Evolutionary conservation across 2,797 vertebrate genomes (phyloP), one percentile per base, ranked within the genome.

Genomic region (Peromyscus melanophrys): DNA sequence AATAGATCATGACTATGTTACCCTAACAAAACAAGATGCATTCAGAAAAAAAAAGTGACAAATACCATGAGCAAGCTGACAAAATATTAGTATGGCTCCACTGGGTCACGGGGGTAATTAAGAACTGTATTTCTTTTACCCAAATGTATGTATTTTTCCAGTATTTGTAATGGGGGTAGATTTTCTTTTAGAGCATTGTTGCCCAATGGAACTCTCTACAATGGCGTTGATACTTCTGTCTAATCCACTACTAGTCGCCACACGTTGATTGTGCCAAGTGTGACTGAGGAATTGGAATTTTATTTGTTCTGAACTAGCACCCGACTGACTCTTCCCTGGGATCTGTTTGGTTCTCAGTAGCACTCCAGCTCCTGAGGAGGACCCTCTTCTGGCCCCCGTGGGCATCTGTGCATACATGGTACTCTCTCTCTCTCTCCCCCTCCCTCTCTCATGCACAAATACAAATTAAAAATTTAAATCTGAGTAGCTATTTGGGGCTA

Each of bases 1-100:
- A 78, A 2, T 29, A 93, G 65, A 46, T 93, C 49, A 88, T 59
- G 94, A 29, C 16, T 49, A 37, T 88, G 57, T 46, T 37, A 89
- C 77, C 61, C 57, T 84, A 92, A 92, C 17, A 73, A 90, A 95
- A 87, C 73, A 89, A 89, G 95, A 61, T 46, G 61, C 43, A 10
- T 75, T 67, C 69, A 88, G 69, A 57, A 61, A 83, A 90, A 37
- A 59, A 37, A 43, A 0, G 2, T 49, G 75, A 46, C 27, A 37
- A 52, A 52, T 2, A 71, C 34, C 57, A 40, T 71, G 49, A 95
- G 80, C 49, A 91, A 92, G 37, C 59, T 75, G 17, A 59, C 43
- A n/a, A 55, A 95, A 87, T 85, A 90, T 34, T 77, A 71, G 43
- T 83, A 84, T 67, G 52, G 14, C 90, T 96, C 87, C 55, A 55